Base-by-base conservation (phyloP, 1,140 invertebrate genomes). In the Drosophila sp. region DNA sequence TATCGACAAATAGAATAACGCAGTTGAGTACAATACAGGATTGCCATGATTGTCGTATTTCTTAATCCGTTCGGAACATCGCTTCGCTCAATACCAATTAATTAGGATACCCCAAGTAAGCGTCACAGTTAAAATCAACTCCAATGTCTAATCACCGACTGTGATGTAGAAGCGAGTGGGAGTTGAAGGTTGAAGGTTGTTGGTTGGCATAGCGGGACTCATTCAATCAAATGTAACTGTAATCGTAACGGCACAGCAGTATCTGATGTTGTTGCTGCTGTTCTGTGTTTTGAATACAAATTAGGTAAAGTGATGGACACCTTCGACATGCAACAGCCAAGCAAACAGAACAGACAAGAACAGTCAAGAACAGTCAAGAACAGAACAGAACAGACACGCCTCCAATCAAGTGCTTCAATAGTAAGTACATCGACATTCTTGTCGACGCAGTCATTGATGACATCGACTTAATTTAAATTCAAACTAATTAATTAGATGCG, bases 221-320 rank as follows among this genome's bases (percentile, higher is more conserved):
- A 89, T 87, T 89, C 82, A 87, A 87, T 87, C 82, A 87, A 87
- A 79, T 87, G 72, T 70, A 82, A 76, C 78, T 78, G 79, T 72
- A 82, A 70, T 72, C 69, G 78, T 65, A 75, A 74, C 72, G 64
- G 61, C 61, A 46, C 7, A 34, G 51, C 67, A 57, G 43, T 48
- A 13, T 64, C 32, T 65, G 45, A 38, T 16, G 13, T 34, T 16
- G 25, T 6, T 45, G 53, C 21, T 76, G 71, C 50, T 75, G 54
- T 4, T 21, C 21, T 81, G 61, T 77, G 83, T 79, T 77, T 89
- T 89, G 83, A 89, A 89, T 89, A 89, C 83, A 89, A 89, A 89
- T 89, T 89, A 89, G 76, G 58, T 61, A 72, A 83, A 83, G 79
- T 73, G 83, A 79, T 79, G 64, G 75, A 63, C 67, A 43, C 46